Evolutionary conservation across 2,888 invertebrate genomes (phyloP).

Genomic region (Sussaba pulchella): DNA sequence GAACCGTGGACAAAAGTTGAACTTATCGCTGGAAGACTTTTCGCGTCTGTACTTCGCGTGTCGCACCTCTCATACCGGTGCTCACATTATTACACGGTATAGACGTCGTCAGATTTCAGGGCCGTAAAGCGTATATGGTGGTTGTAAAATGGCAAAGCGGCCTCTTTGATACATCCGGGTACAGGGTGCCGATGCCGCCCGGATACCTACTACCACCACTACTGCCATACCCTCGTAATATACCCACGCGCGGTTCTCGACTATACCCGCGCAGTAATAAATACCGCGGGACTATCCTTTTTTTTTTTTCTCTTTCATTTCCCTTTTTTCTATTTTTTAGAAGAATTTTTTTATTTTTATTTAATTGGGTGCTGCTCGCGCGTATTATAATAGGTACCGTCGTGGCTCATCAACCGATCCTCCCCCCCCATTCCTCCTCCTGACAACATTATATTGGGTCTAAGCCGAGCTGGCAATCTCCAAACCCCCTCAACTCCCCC

Average conservation of each 20-base stretch:
- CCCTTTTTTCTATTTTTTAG: neutral
- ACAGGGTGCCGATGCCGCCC: slow-evolving; percentile 65
- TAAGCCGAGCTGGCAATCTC: slow-evolving; percentile 27
- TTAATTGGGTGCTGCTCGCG: slow-evolving; percentile 69
- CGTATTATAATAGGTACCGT: slow-evolving; percentile 16
- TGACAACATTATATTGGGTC: slow-evolving; percentile 30
- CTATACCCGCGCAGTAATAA: slow-evolving; percentile 73
- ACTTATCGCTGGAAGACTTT: slow-evolving; percentile 1
- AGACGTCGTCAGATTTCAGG: slow-evolving; percentile 81
- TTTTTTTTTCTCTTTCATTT: slow-evolving; percentile 40
- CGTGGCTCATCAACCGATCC: slow-evolving; percentile 17
- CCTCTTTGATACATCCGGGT: slow-evolving; percentile 79
- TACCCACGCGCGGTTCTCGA: slow-evolving; percentile 49
- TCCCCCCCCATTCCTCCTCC: neutral
- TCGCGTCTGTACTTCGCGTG: neutral
- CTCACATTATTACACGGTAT: slow-evolving; percentile 1
- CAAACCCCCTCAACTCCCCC: neutral
- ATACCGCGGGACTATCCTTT: slow-evolving; percentile 75
- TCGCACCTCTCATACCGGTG: neutral
- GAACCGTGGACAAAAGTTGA: slow-evolving; percentile 30
- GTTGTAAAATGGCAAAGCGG: slow-evolving; percentile 78
- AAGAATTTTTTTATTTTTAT: slow-evolving; percentile 56
- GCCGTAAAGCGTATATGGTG: slow-evolving; percentile 81
- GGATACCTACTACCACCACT: slow-evolving; percentile 61
- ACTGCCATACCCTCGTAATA: slow-evolving; percentile 42